Evolutionary conservation across 2,888 invertebrate species (phyloP), one percentile per base, ranked within the genome.

Genomic region (Sepiola atlantica): DNA sequence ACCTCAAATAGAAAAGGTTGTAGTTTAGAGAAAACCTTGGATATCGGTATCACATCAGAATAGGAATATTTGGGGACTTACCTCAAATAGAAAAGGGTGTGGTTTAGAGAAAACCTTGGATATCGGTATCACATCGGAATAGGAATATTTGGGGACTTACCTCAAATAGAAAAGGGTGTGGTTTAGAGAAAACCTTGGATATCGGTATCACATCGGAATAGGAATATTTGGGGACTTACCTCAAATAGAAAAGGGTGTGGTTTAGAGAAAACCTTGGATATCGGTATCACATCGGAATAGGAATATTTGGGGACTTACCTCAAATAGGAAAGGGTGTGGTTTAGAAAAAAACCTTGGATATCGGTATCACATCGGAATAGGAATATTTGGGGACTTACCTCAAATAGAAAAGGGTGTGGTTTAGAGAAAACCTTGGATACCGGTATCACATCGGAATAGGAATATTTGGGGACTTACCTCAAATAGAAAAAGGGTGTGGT

Each of bases 11-110:
- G 93, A 32, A 94, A 95, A 2, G 96, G 95, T 35, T 94, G 95
- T 4, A 95, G 95, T 93, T 95, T 93, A 6, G 91, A 35, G 94
- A 95, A 96, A 12, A 99, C 99, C 98, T 99, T 99, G 95, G 99
- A 99, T 98, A 99, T 98, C 94, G 99, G 99, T 97, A 99, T 99
- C 32, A 99, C 99, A 95, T n/a, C 24, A 0, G 6, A 57, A 57
- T n/a, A 57, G n/a, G 0, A 77, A 77, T 45, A 45, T 45, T 45
- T 45, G 14, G 14, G 16, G 32, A 91, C 94, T 93, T 94, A 96
- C 96, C 95, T 96, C 95, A 94, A 96, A 96, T 18, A 96, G 93
- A 32, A 94, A 95, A 2, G 96, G 95, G 54, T 94, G 95, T 4
- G 95, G 95, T 93, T 95, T 93, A 6, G 91, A 35, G 94, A 95